phyloP scores from a whole-genome alignment of 2,888 invertebrate genomes.

The Scotopteryx bipunctaria region DNA sequence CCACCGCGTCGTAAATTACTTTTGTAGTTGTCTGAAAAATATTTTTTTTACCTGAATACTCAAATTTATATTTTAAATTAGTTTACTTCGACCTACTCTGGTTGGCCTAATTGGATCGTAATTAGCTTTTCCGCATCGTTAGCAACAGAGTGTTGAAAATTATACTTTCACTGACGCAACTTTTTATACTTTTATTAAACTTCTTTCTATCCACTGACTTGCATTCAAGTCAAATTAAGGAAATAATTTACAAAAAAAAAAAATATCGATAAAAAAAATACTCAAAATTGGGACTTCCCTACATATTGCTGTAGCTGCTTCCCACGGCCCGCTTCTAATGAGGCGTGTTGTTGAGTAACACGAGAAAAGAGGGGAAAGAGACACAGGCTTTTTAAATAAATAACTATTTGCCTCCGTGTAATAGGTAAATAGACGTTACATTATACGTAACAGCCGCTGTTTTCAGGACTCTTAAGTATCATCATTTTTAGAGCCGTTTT shows the following conservation, averaged over 20 bases:
- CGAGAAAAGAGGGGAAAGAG: slow-evolving; percentile 44
- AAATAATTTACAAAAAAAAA: slow-evolving; percentile 3
- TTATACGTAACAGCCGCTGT: slow-evolving; percentile 39
- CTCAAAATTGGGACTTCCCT: slow-evolving; percentile 47
- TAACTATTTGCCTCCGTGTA: slow-evolving; percentile 57
- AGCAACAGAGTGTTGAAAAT: not conserved
- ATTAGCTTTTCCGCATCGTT: slow-evolving; percentile 7
- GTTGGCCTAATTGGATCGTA: slow-evolving; percentile 4
- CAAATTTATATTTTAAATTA: slow-evolving; percentile 16
- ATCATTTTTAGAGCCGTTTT: slow-evolving; percentile 26
- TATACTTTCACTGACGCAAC: no score
- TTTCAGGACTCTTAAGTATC: slow-evolving; percentile 30
- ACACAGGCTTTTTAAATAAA: slow-evolving; percentile 56
- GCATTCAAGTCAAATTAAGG: no score
- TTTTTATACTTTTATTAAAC: no score
- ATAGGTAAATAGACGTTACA: slow-evolving; percentile 55
- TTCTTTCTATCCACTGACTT: no score
- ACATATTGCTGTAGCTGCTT: slow-evolving; percentile 51
- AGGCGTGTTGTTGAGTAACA: slow-evolving; percentile 77
- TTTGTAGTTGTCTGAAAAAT: slow-evolving; percentile 25
- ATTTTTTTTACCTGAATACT: slow-evolving; percentile 18
- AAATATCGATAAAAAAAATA: slow-evolving; percentile 31
- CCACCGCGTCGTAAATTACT: slow-evolving; percentile 27
- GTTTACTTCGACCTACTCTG: slow-evolving; percentile 7
- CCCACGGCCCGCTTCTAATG: slow-evolving; percentile 80